A percentile compares a stretch with the other conserved stretches of the same genome.
Evolutionary conservation across 2,113 vertebrate genomes (phyloP).

Genomic region (Oceanodroma tethys): DNA sequence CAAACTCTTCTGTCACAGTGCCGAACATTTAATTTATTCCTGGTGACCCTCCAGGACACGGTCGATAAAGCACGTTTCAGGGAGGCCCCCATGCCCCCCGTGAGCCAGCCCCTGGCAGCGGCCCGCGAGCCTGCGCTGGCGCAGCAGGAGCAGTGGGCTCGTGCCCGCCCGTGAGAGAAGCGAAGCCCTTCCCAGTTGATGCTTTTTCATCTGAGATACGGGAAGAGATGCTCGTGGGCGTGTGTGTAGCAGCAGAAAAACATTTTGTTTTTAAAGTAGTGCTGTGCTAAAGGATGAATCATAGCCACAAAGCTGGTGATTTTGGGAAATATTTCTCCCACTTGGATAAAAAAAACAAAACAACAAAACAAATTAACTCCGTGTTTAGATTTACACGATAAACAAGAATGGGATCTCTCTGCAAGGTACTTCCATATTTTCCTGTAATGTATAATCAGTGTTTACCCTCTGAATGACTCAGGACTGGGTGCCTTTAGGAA

Average conservation of each 20-base stretch:
- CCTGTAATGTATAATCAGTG: not conserved
- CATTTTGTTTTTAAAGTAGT: not conserved
- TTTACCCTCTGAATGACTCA: not conserved
- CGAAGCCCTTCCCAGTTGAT: not conserved
- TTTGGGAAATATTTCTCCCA: not conserved
- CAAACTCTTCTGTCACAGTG: not conserved
- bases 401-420: not conserved
- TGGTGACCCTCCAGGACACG: not conserved
- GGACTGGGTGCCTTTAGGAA: not conserved
- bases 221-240: not conserved
- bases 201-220: accelerated
- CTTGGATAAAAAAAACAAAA: not conserved
- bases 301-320: not conserved
- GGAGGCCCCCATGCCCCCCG: accelerated
- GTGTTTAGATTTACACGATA: not conserved
- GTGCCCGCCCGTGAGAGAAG: not conserved
- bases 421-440: not conserved
- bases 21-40: not conserved
- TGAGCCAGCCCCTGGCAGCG: not conserved
- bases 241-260: not conserved
- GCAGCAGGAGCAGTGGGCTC: not conserved
- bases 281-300: not conserved
- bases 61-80: not conserved
- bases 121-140: accelerated
- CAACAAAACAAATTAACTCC: not conserved